Evolutionary conservation across 2,797 vertebrate genomes (phyloP).

Genomic region (Acestrorhynchus altus): DNA sequence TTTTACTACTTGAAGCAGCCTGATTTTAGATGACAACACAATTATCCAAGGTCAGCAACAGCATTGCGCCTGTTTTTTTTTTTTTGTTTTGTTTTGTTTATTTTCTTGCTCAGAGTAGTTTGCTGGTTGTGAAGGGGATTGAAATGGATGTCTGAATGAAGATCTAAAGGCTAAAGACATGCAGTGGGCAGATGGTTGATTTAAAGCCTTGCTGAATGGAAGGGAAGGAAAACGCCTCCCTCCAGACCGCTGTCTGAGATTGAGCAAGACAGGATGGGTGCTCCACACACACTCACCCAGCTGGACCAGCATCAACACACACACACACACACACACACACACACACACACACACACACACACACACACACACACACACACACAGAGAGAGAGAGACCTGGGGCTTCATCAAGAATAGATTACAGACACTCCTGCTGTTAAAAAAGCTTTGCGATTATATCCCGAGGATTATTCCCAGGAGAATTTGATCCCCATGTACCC

Average conservation of each 20-base stretch:
- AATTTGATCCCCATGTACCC: slow-evolving; percentile 2
- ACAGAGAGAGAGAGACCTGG: neutral
- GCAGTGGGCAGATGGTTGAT: slow-evolving; percentile 32
- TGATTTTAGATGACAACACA: neutral
- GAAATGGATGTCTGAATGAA: slow-evolving; percentile 29
- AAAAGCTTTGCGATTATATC: slow-evolving; percentile 35
- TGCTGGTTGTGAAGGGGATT: slow-evolving; percentile 1
- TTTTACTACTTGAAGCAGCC: neutral
- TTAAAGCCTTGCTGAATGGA: slow-evolving; percentile 38
- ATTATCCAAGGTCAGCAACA: neutral
- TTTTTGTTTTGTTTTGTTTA: neutral
- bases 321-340: no score
- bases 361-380: neutral
- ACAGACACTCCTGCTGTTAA: slow-evolving; percentile 35
- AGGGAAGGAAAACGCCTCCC: slow-evolving; percentile 13
- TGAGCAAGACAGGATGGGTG: slow-evolving; percentile 31
- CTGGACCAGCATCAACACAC: neutral
- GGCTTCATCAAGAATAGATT: slow-evolving; percentile 21
- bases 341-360: neutral
- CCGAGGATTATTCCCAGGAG: slow-evolving; percentile 7
- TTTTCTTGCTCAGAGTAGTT: neutral
- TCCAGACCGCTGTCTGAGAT: slow-evolving; percentile 6
- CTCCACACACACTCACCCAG: neutral
- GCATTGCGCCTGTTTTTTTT: neutral
- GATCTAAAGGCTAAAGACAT: slow-evolving; percentile 25